Evolutionary conservation across 2,113 vertebrate genomes (phyloP).

Genomic region (Myrmecobius fasciatus): DNA sequence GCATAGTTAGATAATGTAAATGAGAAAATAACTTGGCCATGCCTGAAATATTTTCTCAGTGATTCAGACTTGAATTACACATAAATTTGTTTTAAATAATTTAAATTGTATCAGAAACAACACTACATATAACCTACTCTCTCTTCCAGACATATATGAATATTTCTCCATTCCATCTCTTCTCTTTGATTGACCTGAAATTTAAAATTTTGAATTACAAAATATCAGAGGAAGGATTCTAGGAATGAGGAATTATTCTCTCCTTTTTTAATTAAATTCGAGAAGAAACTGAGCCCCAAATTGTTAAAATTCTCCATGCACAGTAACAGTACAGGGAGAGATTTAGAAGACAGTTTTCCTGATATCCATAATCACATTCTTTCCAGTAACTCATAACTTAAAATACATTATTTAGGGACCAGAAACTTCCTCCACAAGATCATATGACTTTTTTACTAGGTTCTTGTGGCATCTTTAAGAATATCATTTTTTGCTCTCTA

Average conservation of each 20-base stretch:
- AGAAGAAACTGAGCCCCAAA: neutral
- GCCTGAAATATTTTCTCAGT: neutral
- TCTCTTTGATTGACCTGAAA: neutral
- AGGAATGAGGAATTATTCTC: neutral
- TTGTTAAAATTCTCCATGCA: neutral
- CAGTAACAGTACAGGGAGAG: neutral
- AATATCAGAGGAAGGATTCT: neutral
- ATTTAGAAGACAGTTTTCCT: neutral
- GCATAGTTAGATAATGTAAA: neutral
- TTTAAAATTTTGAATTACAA: neutral
- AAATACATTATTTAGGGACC: no score
- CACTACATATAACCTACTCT: neutral
- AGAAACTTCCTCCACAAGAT: no score
- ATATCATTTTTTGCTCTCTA: neutral
- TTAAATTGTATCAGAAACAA: neutral
- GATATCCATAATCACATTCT: neutral
- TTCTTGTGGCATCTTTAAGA: no score
- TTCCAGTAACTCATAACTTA: neutral
- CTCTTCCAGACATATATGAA: neutral
- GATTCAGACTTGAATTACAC: neutral
- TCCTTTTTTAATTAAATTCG: neutral
- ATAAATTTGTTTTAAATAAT: neutral
- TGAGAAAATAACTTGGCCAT: neutral
- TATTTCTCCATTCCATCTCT: neutral
- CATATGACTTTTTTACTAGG: no score